Base-by-base conservation (phyloP, 1,140 invertebrate genomes). In the Andricus grossulariae region DNA sequence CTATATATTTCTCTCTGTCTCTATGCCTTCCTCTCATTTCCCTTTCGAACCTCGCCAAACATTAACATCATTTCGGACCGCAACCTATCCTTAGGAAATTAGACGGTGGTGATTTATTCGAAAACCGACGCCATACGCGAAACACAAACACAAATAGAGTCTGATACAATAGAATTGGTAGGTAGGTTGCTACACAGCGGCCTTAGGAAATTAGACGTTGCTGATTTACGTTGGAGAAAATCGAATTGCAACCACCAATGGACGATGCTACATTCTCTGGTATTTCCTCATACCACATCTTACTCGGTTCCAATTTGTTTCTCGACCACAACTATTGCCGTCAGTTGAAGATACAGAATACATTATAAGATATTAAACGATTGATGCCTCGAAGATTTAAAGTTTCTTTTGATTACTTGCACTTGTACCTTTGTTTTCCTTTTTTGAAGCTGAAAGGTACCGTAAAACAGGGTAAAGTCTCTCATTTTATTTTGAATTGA, bases 1-100 rank as follows among this genome's bases (percentile, higher is more conserved):
- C 25, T 25, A 32, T n/a, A 39, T n/a, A 13, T 25, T 32, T 45
- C 16, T 16, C n/a, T 39, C 4, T 21, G 75, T 71, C 66, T 66
- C 52, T 77, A 77, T 80, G 57, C 25, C n/a, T 32, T 66, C 71
- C 72, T 50, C 25, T 21, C 11, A 45, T 18, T 72, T 51, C 74
- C 71, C 77, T 80, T 77, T 77, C 57, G 18, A 51, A 19, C 72
- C 21, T 52, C 74, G 77, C 73, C 72, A 39, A 39, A 66, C 60
- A 25, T 66, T 66, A n/a, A 66, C 60, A 66, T 66, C 39, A 66
- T 66, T 66, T 32, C 60, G 32, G 13, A n/a, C 25, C 0, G 39
- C 60, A 32, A 66, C 76, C 75, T 78, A 84, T 83, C 80, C 84
- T 84, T 84, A 83, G 80, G 81, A 85, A 85, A 85, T 84, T 84